Base-by-base conservation (phyloP, 1,140 invertebrate genomes). In the Oryctes rhinoceros region DNA sequence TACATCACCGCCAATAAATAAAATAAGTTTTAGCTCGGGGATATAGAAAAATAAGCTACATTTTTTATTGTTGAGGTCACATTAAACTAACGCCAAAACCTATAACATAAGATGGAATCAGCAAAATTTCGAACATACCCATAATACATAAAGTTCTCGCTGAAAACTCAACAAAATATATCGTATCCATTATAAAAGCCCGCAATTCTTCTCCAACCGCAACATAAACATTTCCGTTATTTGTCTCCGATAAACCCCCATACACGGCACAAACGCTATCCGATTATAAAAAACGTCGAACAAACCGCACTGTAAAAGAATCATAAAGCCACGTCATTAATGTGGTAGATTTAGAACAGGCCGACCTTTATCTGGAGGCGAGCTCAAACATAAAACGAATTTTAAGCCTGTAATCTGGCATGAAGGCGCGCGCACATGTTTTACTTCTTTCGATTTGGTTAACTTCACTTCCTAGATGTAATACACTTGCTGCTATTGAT, bases 321-420 rank as follows among this genome's bases (percentile, higher is more conserved):
- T 71, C 65, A 24, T 71, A 71, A 71, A 71, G 65, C 65, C 18
- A 18, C 15, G 65, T 71, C 65, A 71, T 71, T 71, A 71, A 35
- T 24, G 24, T 35, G 18, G 65, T 71, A 1, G 11, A 24, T 15
- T 37, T 35, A 37, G 65, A 71, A 71, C 65, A 71, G 65, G 65
- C 65, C 24, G 18, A 71, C 13, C 65, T 71, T 37, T 71, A 71
- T 71, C 65, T 71, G 20, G 65, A 35, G 35, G 30, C 13, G 35
- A 71, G 65, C 65, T 35, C 37, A 59, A n/a, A 71, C 18, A 71
- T 71, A 71, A 30, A 71, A 71, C 65, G 18, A 24, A 71, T 71
- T 71, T 35, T 15, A 71, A 71, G 35, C 65, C 11, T 35, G 7
- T 35, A 37, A 30, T 37, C 65, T 71, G 65, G 65, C 24, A 71